Evolutionary conservation across 30 jellyfish, hydroid and myxozoan genomes (phyloP).

Genomic region (Aurelia sp.): DNA sequence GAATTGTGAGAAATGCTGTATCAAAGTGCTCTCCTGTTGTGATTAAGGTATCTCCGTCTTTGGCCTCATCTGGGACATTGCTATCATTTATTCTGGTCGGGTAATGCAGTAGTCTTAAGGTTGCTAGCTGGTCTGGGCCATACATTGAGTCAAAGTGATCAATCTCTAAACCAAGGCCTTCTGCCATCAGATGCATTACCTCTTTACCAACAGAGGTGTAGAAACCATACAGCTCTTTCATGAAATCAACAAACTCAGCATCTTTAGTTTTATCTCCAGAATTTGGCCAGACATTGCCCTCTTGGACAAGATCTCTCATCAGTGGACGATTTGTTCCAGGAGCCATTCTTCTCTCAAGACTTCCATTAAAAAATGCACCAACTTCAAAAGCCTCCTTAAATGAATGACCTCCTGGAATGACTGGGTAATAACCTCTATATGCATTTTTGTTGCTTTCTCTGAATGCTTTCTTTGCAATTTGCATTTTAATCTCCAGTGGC

Average conservation of each 20-base stretch:
- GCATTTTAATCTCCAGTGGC: conserved; percentile 72
- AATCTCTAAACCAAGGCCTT: conserved; percentile 70
- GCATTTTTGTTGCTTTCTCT: conserved; percentile 48
- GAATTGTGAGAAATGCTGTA: conserved; percentile 64
- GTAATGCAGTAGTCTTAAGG: conserved; percentile 80
- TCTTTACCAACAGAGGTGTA: conserved; percentile 25
- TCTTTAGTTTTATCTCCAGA: conserved; percentile 52
- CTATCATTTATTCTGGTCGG: conserved; percentile 69
- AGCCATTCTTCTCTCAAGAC: not conserved
- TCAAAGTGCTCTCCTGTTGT: conserved; percentile 94
- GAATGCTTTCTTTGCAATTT: conserved; percentile 69
- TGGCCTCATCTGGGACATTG: conserved; percentile 79
- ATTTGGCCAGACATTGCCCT: conserved; percentile 81
- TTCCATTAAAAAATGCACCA: conserved; percentile 61
- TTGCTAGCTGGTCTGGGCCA: conserved; percentile 65
- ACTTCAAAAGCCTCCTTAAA: conserved; percentile 82
- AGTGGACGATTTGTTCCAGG: conserved; percentile 50
- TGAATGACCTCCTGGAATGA: conserved; percentile 87
- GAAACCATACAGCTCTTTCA: conserved; percentile 41
- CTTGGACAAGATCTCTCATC: conserved; percentile 80
- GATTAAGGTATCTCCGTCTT: conserved; percentile 69
- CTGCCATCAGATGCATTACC: conserved; percentile 62
- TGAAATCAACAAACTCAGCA: conserved; percentile 25
- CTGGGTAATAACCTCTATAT: conserved; percentile 85
- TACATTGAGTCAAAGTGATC: conserved; percentile 47